Evolutionary conservation across 2,113 vertebrate genomes (phyloP).

Genomic region (Coreoperca whiteheadi): DNA sequence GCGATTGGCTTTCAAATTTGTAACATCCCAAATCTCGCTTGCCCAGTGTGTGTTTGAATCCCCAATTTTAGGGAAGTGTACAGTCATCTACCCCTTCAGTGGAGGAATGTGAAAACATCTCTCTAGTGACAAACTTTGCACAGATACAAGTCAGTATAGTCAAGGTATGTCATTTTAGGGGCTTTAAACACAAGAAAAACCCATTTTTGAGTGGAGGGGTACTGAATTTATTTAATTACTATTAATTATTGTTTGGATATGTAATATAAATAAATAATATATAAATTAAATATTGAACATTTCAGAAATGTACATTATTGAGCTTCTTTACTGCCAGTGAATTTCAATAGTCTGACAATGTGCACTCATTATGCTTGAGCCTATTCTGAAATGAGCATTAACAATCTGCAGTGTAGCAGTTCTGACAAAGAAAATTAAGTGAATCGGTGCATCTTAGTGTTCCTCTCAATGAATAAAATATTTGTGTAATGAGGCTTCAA

Average conservation of each 20-base stretch:
- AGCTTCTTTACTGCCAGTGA: conserved; percentile 16
- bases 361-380: conserved; percentile 2
- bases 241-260: conserved; percentile 16
- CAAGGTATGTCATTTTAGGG: too few species aligned
- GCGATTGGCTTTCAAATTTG: too few species aligned
- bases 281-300: conserved; percentile 28
- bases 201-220: background rate
- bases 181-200: too few species aligned
- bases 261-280: too few species aligned
- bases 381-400: conserved; percentile 8
- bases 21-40: too few species aligned
- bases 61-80: too few species aligned
- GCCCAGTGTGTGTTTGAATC: too few species aligned
- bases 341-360: conserved; percentile 14
- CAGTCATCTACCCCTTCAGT: too few species aligned
- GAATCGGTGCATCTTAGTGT: conserved; percentile 39
- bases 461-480: conserved; percentile 29
- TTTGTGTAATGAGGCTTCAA: conserved; percentile 38
- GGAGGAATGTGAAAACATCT: too few species aligned
- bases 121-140: too few species aligned
- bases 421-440: conserved; percentile 28
- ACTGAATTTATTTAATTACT: background rate
- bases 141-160: too few species aligned
- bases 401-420: conserved; percentile 22
- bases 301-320: conserved; percentile 2